Evolutionary conservation across 2,113 vertebrate species (phyloP).

Genomic region (Lepus europaeus): DNA sequence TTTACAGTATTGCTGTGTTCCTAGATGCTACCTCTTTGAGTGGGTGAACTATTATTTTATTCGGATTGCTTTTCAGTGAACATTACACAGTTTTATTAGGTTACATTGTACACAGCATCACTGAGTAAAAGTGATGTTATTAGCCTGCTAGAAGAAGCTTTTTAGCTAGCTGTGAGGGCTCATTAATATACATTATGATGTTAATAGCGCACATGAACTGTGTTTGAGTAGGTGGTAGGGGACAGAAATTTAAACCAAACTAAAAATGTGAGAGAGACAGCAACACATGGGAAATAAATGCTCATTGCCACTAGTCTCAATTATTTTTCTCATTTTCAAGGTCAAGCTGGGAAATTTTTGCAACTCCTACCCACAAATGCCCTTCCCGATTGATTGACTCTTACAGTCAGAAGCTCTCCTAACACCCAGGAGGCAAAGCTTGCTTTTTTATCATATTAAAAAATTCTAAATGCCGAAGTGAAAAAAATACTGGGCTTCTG

Average conservation of each 20-base stretch:
- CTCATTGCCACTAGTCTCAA: constrained; percentile 80
- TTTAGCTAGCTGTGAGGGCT: constrained; percentile 82
- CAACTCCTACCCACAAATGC: constrained; percentile 83
- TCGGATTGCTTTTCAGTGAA: constrained; percentile 64
- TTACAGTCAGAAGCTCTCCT: constrained; percentile 71
- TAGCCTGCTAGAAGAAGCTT: constrained; percentile 76
- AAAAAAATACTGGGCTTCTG: constrained; percentile 72
- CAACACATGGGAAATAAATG: constrained; percentile 78
- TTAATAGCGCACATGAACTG: constrained; percentile 79
- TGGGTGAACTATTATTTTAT: constrained; percentile 59
- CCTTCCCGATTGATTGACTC: constrained; percentile 76
- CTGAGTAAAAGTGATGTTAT: constrained; percentile 64
- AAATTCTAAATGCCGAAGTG: constrained; percentile 74
- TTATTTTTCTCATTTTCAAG: constrained; percentile 84
- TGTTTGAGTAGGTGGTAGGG: constrained; percentile 82
- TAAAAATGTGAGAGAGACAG: constrained; percentile 85
- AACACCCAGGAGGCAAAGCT: constrained; percentile 67
- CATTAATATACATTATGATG: constrained; percentile 84
- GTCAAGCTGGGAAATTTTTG: constrained; percentile 83
- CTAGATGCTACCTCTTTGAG: constrained; percentile 33
- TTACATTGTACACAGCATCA: constrained; percentile 63
- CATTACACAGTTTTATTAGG: constrained; percentile 69
- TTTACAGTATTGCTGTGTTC: constrained; percentile 48
- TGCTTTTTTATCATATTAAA: constrained; percentile 73
- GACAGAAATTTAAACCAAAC: constrained; percentile 82